Evolutionary conservation across 30 jellyfish, hydroid and myxozoan species (phyloP), one percentile per base, ranked within the genome.

Genomic region (Aurelia sp.): DNA sequence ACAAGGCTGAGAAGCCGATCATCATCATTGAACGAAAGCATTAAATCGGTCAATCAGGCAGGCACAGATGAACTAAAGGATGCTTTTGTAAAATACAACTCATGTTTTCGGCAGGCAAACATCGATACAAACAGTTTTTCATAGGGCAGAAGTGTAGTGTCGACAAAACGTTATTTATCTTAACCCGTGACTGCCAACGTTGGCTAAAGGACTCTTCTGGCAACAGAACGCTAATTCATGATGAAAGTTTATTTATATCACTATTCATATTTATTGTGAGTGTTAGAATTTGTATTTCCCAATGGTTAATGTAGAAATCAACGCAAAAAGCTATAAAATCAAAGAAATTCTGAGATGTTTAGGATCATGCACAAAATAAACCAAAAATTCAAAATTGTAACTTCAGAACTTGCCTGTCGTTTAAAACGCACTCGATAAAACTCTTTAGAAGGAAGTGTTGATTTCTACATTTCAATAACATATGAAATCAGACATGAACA

Each of bases 11-110:
- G 79, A 93, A 93, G 72, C 98, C 98, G 69, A 93, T 93, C 68
- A 85, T 93, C 80, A 93, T 93, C 96, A 93, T 93, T 88, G 98
- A 93, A 59, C 90, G 98, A 73, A 93, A 93, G 96, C 93, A 88
- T 13, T 93, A 88, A 73, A 61, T 51, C 21, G 71, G 44, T 51
- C 71, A 18, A 11, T 57, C 79, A 22, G 65, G 70, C 23, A 72
- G 61, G 66, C 66, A 35, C 71, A 51, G 35, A 47, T 50, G 55
- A 48, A 35, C 41, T 17, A 60, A 7, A 55, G 68, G 67, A 62
- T 51, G 21, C 23, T 84, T 73, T 84, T 84, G 93, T 84, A 84
- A 84, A 84, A 70, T 84, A 71, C 84, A 58, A 52, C 30, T 16
- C 44, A 21, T 30, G 21, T n/a, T 71, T 44, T 17, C 27, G 47